A percentile compares a stretch with the other conserved stretches of the same genome.
Evolutionary conservation across 2,113 vertebrate species (phyloP).

Genomic region (Semicossyphus pulcher): DNA sequence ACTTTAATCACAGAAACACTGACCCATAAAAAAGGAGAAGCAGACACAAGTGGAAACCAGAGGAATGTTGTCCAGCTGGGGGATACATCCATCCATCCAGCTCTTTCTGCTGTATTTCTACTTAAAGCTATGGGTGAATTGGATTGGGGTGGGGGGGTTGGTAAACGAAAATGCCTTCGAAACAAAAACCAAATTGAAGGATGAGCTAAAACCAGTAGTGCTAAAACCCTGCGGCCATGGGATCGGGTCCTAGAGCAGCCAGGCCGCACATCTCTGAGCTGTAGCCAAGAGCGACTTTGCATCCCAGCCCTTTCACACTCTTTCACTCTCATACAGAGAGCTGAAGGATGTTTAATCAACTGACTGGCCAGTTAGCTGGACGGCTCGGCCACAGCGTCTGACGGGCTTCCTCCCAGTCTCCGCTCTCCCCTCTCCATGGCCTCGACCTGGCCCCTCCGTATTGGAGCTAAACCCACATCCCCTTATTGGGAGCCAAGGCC

Average conservation of each 20-base stretch:
- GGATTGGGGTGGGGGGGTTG: constrained; percentile 40
- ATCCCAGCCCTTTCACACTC: constrained; percentile 61
- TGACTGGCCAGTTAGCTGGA: constrained; percentile 54
- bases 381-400: constrained; percentile 53
- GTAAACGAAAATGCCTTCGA: constrained; percentile 45
- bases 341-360: constrained; percentile 68
- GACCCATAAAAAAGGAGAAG: constrained; percentile 80
- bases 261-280: constrained; percentile 61
- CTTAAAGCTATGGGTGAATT: constrained; percentile 69
- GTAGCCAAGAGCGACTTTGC: constrained; percentile 49
- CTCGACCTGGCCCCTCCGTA: constrained; percentile 43
- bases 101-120: constrained; percentile 79
- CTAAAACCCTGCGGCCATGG: constrained; percentile 63
- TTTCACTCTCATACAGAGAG: constrained; percentile 25
- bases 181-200: constrained; percentile 78
- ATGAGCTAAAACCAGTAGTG: constrained; percentile 76
- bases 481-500: constrained; percentile 65
- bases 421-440: constrained; percentile 38
- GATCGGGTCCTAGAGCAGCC: constrained; percentile 49
- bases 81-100: constrained; percentile 77
- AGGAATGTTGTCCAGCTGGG: constrained; percentile 82
- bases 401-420: constrained; percentile 62
- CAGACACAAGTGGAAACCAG: constrained; percentile 84
- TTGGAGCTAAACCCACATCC: constrained; percentile 72
- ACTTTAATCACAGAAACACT: constrained; percentile 84